phyloP scores from a whole-genome alignment of 2,888 invertebrate genomes.

The Eristalinus sepulchralis region DNA sequence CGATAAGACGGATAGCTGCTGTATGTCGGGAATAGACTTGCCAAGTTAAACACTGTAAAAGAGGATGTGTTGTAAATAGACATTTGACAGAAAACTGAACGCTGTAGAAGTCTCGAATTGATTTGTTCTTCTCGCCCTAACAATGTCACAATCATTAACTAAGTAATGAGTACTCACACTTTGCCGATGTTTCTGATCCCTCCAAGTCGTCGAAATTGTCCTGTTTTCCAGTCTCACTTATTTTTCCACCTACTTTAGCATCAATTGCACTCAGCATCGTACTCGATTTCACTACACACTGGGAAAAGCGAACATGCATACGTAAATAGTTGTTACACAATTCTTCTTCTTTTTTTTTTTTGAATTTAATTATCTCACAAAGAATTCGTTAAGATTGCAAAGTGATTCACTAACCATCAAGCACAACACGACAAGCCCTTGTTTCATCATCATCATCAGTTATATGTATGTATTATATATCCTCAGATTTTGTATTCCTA shows the following conservation, averaged over 20 bases:
- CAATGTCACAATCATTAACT: no score
- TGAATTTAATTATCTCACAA: background rate
- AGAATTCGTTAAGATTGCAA: background rate
- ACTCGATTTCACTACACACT: constrained; percentile 32
- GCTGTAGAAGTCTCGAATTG: no score
- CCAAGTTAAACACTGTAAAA: constrained; percentile 80
- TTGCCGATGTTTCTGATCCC: constrained; percentile 78
- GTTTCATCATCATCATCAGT: constrained; percentile 27
- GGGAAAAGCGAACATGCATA: background rate
- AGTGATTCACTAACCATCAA: constrained; percentile 43
- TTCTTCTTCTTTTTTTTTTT: background rate
- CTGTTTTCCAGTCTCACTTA: background rate
- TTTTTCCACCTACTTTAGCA: background rate
- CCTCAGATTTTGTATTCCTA: background rate
- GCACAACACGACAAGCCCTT: constrained; percentile 32
- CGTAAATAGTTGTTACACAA: background rate
- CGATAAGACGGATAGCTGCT: constrained; percentile 58
- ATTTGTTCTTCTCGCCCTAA: no score
- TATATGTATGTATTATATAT: no score
- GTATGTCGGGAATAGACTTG: constrained; percentile 76
- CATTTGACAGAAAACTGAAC: no score
- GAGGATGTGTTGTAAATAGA: background rate
- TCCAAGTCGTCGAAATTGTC: constrained; percentile 74
- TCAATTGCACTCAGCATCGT: constrained; percentile 1
- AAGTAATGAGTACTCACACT: constrained; percentile 77